A percentile compares a stretch with the other conserved stretches of the same genome.
These are phyloP conservation scores for Pristionchus fissidentatus DNA, from an alignment of 2,888 invertebrate genomes.

Conservation along the genomic window DNA sequence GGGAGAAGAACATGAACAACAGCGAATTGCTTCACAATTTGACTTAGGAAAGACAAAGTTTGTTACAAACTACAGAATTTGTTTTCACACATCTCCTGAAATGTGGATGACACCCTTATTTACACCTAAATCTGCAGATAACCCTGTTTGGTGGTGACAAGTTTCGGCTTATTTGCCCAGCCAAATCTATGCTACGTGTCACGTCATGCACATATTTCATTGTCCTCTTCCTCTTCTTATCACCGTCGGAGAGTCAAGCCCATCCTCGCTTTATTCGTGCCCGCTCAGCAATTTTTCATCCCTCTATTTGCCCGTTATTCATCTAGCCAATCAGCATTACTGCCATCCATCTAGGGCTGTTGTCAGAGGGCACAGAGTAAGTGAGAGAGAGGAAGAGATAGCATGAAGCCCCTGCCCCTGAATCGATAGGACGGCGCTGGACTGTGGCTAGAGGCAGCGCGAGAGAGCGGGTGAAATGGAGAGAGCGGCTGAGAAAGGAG, in stretches of 20 bases:
- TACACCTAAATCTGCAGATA: no score
- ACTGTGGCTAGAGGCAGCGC: background rate
- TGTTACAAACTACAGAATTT: no score
- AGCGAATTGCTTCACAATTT: no score
- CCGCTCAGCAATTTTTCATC: background rate
- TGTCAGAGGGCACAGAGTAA: background rate
- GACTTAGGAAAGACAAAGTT: no score
- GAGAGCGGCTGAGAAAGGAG: constrained; percentile 30
- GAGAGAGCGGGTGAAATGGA: constrained; percentile 9
- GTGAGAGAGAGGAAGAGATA: background rate
- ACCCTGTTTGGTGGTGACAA: no score
- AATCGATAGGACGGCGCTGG: constrained; percentile 24
- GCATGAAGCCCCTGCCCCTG: background rate
- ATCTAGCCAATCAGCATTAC: background rate
- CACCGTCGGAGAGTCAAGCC: no score
- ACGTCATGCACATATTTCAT: background rate
- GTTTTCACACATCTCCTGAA: no score
- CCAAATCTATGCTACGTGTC: background rate
- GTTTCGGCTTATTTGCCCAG: constrained; percentile 41
- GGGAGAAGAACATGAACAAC: no score
- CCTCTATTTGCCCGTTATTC: background rate
- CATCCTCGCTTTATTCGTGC: no score
- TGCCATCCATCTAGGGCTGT: background rate
- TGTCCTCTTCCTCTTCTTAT: background rate
- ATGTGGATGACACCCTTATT: no score